phyloP scores from a whole-genome alignment of 2,888 invertebrate genomes.

The Chaitophorus viminalis region DNA sequence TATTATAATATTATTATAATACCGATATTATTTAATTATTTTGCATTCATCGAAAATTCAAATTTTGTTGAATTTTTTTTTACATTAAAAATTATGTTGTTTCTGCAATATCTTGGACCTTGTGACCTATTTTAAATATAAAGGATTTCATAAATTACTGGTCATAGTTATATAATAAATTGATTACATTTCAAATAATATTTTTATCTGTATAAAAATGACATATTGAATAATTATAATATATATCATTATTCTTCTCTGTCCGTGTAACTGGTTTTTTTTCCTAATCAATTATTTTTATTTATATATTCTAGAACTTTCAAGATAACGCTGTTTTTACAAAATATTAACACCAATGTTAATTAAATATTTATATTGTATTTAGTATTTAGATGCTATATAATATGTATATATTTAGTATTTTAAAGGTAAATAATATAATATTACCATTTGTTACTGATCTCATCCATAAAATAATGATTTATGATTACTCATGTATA shows the following conservation, averaged over 20 bases:
- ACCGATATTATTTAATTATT: too few relatives aligned
- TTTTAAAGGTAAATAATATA: too few relatives aligned
- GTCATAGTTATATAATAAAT: neutral
- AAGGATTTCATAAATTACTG: neutral
- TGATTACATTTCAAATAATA: constrained; percentile 3
- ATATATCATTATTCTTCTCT: neutral
- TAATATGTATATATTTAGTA: too few relatives aligned
- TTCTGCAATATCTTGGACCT: neutral
- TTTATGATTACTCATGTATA: too few relatives aligned
- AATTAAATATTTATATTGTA: too few relatives aligned
- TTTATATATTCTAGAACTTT: neutral
- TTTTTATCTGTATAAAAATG: constrained; percentile 6
- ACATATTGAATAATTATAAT: neutral
- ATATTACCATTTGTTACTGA: too few relatives aligned
- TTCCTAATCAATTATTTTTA: constrained; percentile 2
- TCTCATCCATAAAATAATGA: too few relatives aligned
- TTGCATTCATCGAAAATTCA: neutral
- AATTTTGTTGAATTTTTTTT: neutral
- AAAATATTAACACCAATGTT: neutral
- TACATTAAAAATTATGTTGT: neutral
- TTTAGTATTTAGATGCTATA: too few relatives aligned
- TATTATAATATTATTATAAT: too few relatives aligned
- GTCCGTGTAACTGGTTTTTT: neutral
- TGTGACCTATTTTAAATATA: neutral
- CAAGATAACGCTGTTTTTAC: neutral